phyloP scores from a whole-genome alignment of 30 jellyfish, hydroid and myxozoan species.

The Turritopsis rubra region DNA sequence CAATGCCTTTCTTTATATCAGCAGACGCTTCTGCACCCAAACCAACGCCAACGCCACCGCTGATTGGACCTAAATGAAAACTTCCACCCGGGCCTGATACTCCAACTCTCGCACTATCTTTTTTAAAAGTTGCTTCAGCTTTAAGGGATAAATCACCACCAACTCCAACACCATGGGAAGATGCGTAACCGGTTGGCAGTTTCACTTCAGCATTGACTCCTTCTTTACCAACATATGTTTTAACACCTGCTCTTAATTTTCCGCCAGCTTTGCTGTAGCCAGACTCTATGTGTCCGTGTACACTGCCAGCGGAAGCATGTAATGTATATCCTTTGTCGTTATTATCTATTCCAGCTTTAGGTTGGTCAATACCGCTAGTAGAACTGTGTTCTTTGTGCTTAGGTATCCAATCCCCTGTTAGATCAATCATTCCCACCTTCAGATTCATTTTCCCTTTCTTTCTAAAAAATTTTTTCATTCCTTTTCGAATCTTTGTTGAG shows the following conservation, averaged over 20 bases:
- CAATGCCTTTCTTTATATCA: background rate
- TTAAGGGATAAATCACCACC: constrained; percentile 4
- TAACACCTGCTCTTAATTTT: background rate
- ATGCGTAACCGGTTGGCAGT: background rate
- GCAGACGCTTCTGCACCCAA: background rate
- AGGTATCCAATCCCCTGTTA: constrained; percentile 7
- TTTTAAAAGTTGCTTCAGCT: background rate
- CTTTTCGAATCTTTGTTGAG: too few relatives aligned
- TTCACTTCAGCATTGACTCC: background rate
- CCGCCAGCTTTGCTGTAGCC: constrained; percentile 3
- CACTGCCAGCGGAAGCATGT: background rate
- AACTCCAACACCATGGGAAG: background rate
- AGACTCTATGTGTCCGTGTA: background rate
- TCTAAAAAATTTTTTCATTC: background rate
- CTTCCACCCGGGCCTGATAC: constrained; percentile 1
- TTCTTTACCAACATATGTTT: constrained; percentile 1
- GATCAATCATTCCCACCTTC: background rate
- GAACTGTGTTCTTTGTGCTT: background rate
- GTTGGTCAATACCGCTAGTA: background rate
- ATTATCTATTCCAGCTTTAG: background rate
- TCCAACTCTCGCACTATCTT: background rate
- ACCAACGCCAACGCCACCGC: constrained; percentile 10
- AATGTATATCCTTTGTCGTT: background rate
- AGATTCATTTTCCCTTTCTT: background rate
- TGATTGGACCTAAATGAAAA: background rate